Conservation (phyloP, 2,888 invertebrate species). For the Polyommatus iphigenia region DNA sequence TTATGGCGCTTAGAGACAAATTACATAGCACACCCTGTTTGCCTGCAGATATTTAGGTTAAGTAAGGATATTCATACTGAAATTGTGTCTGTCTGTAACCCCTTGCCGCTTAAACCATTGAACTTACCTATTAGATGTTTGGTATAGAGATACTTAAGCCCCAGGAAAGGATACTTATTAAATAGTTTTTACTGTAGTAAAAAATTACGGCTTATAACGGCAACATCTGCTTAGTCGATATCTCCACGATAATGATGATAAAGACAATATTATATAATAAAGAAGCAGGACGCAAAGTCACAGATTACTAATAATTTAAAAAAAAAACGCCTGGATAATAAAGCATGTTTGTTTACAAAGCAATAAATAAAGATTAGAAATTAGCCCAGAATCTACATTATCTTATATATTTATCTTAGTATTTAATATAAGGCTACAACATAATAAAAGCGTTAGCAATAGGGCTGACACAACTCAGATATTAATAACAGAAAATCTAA, state of each 20-base stretch:
- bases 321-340: background rate
- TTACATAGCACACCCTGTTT: constrained; percentile 53
- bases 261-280: background rate
- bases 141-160: no score
- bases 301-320: background rate
- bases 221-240: no score
- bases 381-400: background rate
- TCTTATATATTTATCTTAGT: background rate
- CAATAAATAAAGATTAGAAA: background rate
- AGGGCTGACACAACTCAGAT: background rate
- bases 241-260: no score
- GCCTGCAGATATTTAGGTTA: constrained; percentile 36
- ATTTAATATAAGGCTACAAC: background rate
- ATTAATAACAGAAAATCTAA: background rate
- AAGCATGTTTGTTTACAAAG: background rate
- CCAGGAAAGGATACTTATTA: no score
- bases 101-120: no score
- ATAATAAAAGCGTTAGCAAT: background rate
- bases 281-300: background rate
- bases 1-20: constrained; percentile 68
- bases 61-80: background rate
- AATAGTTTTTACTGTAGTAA: no score
- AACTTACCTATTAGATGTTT: no score
- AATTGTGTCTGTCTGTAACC: no score
- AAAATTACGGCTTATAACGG: no score